phyloP scores from a whole-genome alignment of 2,113 vertebrate genomes.

The Saimiri boliviensis region DNA sequence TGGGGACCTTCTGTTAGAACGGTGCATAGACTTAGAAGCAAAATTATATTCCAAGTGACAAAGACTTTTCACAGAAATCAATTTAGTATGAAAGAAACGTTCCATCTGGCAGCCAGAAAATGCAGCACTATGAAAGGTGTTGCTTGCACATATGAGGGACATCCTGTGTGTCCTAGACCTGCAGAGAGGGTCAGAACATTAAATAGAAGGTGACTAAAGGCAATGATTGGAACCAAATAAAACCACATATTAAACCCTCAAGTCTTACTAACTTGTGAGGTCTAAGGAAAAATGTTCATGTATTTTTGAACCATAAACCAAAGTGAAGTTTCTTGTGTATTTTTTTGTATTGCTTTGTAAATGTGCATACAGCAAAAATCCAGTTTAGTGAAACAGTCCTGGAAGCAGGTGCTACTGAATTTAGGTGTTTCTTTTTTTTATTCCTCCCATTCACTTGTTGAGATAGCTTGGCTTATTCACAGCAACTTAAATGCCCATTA shows the following conservation, averaged over 20 bases:
- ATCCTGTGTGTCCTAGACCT: neutral
- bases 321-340: neutral
- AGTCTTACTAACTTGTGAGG: neutral
- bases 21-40: neutral
- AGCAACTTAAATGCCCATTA: neutral
- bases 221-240: neutral
- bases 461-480: neutral
- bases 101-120: neutral
- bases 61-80: constrained; percentile 33
- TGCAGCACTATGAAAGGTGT: neutral
- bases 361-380: neutral
- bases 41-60: neutral
- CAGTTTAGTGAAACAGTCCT: neutral
- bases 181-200: neutral
- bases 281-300: neutral
- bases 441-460: neutral
- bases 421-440: neutral
- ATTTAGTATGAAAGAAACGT: neutral
- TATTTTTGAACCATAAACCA: neutral
- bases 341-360: neutral
- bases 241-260: neutral
- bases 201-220: neutral
- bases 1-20: neutral
- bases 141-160: neutral
- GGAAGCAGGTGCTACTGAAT: neutral